phyloP scores from a whole-genome alignment of 2,113 vertebrate genomes.

The Thomomys bottae region DNA sequence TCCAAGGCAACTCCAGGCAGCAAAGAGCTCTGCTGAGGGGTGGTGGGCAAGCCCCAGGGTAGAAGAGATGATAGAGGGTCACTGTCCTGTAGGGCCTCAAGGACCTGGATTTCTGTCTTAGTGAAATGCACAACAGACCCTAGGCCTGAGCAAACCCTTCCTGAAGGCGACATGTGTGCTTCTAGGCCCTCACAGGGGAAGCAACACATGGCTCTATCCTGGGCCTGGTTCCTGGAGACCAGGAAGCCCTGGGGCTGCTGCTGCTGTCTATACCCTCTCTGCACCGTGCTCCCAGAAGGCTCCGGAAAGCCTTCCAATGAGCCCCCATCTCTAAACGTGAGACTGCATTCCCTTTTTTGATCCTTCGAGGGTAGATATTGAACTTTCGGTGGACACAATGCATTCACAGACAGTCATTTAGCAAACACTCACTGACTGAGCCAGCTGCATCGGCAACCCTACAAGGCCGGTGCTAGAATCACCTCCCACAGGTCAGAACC shows the following conservation, averaged over 20 bases:
- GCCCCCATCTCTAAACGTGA: neutral
- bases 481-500: neutral
- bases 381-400: no score
- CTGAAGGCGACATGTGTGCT: neutral
- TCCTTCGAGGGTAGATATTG: neutral
- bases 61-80: neutral
- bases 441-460: neutral
- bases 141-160: neutral
- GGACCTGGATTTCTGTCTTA: neutral
- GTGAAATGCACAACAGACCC: neutral
- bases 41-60: no score
- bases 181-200: neutral
- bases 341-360: neutral
- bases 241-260: neutral
- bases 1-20: neutral
- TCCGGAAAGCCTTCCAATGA: no score
- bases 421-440: neutral
- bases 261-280: neutral
- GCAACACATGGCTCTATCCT: neutral
- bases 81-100: accelerated
- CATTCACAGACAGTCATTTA: neutral
- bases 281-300: neutral
- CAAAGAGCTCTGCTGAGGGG: neutral
- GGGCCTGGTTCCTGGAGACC: neutral
- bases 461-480: neutral